Evolutionary conservation across 2,113 vertebrate genomes (phyloP).

Genomic region (Saccopteryx leptura): DNA sequence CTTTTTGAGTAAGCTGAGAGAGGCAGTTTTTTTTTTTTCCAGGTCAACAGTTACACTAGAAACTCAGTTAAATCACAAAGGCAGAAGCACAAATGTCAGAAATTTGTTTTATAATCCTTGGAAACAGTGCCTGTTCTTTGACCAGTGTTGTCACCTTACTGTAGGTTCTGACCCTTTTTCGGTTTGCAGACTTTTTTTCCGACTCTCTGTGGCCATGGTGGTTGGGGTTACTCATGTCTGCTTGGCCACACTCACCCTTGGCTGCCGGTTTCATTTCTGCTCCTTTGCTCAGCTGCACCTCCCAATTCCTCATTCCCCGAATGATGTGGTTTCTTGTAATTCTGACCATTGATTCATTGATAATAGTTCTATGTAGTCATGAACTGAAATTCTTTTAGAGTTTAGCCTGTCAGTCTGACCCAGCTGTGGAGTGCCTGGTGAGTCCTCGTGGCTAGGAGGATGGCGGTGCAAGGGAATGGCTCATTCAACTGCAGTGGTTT

Average conservation of each 20-base stretch:
- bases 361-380: conserved; percentile 66
- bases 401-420: conserved; percentile 56
- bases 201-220: background rate
- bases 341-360: conserved; percentile 73
- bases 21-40: background rate
- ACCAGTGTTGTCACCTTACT: accelerated
- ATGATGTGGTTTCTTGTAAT: conserved; percentile 78
- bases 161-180: background rate
- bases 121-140: background rate
- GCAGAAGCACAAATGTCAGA: background rate
- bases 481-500: conserved; percentile 32
- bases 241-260: background rate
- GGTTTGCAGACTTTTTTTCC: background rate
- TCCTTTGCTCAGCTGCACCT: background rate
- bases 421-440: conserved; percentile 6
- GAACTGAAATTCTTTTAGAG: conserved; percentile 60
- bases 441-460: background rate
- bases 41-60: background rate
- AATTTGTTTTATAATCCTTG: background rate
- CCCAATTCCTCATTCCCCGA: conserved; percentile 72
- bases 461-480: background rate
- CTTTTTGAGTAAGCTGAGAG: background rate
- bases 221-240: background rate
- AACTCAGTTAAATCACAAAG: background rate
- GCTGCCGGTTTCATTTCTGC: conserved; percentile 65